Conservation (phyloP, 2,888 invertebrate species). For the Drosophila aldrichi region DNA sequence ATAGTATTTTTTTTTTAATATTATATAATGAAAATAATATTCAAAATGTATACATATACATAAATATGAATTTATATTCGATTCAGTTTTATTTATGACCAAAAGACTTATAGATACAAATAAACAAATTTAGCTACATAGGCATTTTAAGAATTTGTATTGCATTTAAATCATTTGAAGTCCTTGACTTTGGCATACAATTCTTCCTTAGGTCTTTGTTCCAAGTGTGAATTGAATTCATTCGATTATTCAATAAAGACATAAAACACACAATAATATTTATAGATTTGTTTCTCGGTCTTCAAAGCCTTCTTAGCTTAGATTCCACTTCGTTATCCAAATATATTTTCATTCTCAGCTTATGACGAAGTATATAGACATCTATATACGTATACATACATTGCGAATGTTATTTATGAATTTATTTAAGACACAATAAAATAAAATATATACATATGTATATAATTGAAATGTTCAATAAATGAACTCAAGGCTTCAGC, state of each 20-base stretch:
- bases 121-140: neutral
- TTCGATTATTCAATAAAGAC: neutral
- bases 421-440: neutral
- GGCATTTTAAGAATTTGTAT: neutral
- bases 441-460: no score
- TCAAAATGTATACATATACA: neutral
- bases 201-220: neutral
- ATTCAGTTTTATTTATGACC: neutral
- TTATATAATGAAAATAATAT: neutral
- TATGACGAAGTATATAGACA: no score
- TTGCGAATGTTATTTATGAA: neutral
- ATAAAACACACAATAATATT: neutral
- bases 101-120: no score
- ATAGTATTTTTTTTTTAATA: neutral
- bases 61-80: neutral
- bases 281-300: neutral
- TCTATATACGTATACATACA: neutral
- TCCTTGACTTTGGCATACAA: neutral
- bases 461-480: neutral
- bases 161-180: neutral
- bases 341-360: neutral
- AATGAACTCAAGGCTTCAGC: neutral
- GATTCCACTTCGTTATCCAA: neutral
- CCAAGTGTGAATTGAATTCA: constrained; percentile 1
- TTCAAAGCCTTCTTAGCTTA: neutral